Evolutionary conservation across 2,797 vertebrate genomes (phyloP).

Genomic region (Melopsittacus undulatus): DNA sequence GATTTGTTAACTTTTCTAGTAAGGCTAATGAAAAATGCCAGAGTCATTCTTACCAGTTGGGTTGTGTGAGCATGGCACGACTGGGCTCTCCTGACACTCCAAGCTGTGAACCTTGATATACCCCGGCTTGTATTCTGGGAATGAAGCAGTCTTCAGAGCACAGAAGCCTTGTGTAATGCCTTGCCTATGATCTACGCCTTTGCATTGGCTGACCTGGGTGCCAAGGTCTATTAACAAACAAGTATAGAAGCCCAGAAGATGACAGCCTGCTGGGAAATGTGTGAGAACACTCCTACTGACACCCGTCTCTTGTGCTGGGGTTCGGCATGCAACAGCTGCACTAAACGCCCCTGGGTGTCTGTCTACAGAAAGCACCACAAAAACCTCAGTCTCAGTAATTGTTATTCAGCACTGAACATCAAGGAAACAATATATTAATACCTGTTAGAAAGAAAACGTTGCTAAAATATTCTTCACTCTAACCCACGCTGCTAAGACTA

Average conservation of each 20-base stretch:
- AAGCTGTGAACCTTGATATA: not conserved
- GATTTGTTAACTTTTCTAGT: not conserved
- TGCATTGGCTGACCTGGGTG: not conserved
- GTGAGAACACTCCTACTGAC: not conserved
- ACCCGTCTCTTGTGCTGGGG: rapidly evolving
- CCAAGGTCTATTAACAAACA: not conserved
- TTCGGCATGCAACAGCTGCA: not conserved
- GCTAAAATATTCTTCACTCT: not conserved
- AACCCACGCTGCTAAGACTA: not conserved
- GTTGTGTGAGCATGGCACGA: rapidly evolving
- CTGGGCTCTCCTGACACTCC: not conserved
- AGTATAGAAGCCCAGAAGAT: not conserved
- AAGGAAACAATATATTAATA: not conserved
- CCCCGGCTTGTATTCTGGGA: not conserved
- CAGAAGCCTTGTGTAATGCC: not conserved
- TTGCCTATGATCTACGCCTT: not conserved
- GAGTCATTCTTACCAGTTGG: not conserved
- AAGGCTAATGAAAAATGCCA: not conserved
- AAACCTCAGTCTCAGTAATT: not conserved
- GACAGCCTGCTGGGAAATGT: not conserved
- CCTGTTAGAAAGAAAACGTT: not conserved
- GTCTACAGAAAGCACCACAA: not conserved
- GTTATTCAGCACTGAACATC: not conserved
- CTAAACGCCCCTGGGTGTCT: not conserved
- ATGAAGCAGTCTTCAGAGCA: not conserved